Evolutionary conservation across 2,113 vertebrate species (phyloP).

Genomic region (Phrynosoma platyrhinos): DNA sequence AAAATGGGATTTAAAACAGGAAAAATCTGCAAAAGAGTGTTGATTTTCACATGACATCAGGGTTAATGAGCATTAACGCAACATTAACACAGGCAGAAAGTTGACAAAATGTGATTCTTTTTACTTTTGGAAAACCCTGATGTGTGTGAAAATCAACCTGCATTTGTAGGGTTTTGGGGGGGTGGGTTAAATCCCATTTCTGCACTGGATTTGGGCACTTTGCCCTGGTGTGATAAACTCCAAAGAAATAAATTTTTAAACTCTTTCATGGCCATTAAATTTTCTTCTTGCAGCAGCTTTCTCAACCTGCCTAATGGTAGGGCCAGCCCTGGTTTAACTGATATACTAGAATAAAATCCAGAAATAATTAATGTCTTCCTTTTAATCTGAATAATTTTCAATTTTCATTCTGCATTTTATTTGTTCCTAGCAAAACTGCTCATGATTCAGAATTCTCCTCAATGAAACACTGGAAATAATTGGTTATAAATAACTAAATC

Average conservation of each 20-base stretch:
- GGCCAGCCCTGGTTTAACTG: not conserved
- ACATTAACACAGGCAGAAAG: no score
- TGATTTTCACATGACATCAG: no score
- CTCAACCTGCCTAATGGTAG: not conserved
- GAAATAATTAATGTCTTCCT: constrained; percentile 56
- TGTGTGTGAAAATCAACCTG: no score
- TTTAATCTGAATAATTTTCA: constrained; percentile 38
- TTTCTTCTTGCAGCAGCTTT: not conserved
- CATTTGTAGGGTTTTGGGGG: no score
- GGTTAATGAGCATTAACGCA: no score
- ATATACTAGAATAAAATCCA: constrained; percentile 42
- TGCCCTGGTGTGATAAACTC: no score
- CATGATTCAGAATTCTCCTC: not conserved
- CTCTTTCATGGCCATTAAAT: not conserved
- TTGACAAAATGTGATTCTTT: no score
- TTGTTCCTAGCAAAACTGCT: not conserved
- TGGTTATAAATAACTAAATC: not conserved
- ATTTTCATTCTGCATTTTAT: constrained; percentile 47
- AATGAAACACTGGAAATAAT: constrained; percentile 1
- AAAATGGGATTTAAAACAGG: no score
- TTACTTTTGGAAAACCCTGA: no score
- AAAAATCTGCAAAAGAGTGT: no score
- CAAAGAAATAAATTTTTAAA: not conserved
- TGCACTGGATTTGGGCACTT: no score
- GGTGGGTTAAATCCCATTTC: no score